Percentiles rank a stretch among this genome's conserved stretches.
phyloP scores from a whole-genome alignment of 1,140 invertebrate species.

The Panagrolaimus sp. region DNA sequence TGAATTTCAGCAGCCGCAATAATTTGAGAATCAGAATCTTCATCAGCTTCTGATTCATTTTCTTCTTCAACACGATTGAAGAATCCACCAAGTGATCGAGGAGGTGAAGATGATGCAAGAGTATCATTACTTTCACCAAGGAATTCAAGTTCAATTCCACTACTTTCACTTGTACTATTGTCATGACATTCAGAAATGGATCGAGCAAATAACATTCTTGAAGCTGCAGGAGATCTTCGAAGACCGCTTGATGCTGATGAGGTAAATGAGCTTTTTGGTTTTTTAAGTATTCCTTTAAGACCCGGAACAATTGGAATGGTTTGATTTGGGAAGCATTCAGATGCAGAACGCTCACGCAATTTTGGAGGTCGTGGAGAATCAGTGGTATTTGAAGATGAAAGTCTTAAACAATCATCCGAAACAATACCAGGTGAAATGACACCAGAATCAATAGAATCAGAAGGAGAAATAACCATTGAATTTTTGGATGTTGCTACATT shows the following conservation, averaged over 20 bases:
- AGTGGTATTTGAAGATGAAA: neutral
- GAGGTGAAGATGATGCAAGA: neutral
- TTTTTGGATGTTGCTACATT: neutral
- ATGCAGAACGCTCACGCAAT: neutral
- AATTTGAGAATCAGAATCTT: neutral
- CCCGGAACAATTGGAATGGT: neutral
- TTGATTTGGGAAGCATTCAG: slow-evolving; percentile 20
- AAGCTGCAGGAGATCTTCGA: neutral
- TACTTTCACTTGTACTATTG: neutral
- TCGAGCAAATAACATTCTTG: neutral
- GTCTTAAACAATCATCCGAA: neutral
- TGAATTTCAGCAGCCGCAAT: neutral
- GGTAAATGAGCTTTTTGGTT: neutral
- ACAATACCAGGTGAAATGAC: slow-evolving; percentile 22
- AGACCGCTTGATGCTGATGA: neutral
- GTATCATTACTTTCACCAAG: neutral
- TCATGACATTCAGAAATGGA: neutral
- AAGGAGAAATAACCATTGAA: slow-evolving; percentile 14
- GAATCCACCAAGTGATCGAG: neutral
- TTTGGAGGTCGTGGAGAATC: neutral
- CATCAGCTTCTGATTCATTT: neutral
- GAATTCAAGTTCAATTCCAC: neutral
- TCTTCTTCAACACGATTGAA: slow-evolving; percentile 10
- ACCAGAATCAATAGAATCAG: slow-evolving; percentile 25
- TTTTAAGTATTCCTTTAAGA: slow-evolving; percentile 1